A percentile compares a stretch with the other conserved stretches of the same genome.
phyloP scores from a whole-genome alignment of 2,888 invertebrate genomes.

The Laothoe populi region DNA sequence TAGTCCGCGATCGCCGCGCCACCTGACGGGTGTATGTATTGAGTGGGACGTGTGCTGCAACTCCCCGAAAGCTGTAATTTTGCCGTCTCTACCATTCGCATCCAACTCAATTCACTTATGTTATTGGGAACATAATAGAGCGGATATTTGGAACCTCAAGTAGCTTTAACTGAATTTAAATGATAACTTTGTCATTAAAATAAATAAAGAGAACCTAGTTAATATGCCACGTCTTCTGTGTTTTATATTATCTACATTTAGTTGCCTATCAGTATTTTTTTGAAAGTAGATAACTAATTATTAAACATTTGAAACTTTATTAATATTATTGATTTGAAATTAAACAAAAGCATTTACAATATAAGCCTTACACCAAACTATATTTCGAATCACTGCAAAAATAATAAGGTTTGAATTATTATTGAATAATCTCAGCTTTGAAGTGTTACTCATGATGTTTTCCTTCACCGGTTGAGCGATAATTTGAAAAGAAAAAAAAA shows the following conservation, averaged over 20 bases:
- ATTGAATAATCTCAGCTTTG: no score
- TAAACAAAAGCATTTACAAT: no score
- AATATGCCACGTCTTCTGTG: constrained; percentile 1
- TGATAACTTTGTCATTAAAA: constrained; percentile 1
- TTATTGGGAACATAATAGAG: constrained; percentile 12
- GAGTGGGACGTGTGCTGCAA: constrained; percentile 1
- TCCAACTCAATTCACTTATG: constrained; percentile 12
- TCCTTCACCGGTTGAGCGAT: no score
- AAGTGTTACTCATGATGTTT: no score
- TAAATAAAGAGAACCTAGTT: constrained; percentile 3
- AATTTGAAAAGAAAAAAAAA: no score
- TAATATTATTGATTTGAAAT: no score
- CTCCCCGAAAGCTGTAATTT: constrained; percentile 22
- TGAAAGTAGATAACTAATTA: no score
- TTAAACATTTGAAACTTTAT: constrained; percentile 4
- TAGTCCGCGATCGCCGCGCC: constrained; percentile 26
- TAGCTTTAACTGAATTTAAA: constrained; percentile 19
- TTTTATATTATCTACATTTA: constrained; percentile 6
- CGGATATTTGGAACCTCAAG: constrained; percentile 5
- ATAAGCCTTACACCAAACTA: no score
- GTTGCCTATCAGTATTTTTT: no score
- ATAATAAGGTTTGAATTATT: no score
- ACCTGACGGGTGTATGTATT: constrained; percentile 35
- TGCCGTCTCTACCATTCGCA: constrained; percentile 12
- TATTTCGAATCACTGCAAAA: no score